phyloP scores from a whole-genome alignment of 2,113 vertebrate species.

The Ceyx margarethae region DNA sequence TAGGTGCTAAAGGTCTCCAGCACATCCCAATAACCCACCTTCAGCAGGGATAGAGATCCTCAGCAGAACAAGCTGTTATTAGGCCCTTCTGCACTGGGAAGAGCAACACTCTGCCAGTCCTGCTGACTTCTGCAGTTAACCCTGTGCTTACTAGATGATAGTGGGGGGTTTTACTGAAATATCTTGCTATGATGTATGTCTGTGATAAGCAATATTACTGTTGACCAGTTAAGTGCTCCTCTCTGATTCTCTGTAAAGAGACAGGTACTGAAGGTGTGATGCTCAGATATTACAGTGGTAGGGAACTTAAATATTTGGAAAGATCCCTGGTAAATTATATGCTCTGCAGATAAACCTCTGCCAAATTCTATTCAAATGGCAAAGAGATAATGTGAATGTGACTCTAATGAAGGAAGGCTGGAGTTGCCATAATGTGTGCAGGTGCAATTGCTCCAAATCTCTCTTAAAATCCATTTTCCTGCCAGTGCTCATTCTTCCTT shows the following conservation, averaged over 20 bases:
- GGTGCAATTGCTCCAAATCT: slow-evolving; percentile 72
- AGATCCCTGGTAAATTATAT: not conserved
- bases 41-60: not conserved
- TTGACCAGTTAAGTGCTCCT: not conserved
- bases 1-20: not conserved
- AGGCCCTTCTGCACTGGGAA: not conserved
- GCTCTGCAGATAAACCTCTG: slow-evolving; percentile 37
- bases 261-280: not conserved
- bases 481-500: slow-evolving; percentile 66
- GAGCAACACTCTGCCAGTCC: not conserved
- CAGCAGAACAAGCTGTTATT: not conserved
- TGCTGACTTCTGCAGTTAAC: not conserved
- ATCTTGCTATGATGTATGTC: not conserved
- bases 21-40: not conserved
- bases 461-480: slow-evolving; percentile 70
- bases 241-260: not conserved
- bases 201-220: not conserved
- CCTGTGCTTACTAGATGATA: not conserved
- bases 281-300: not conserved
- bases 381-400: slow-evolving; percentile 66
- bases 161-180: not conserved
- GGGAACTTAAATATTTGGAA: slow-evolving; percentile 20
- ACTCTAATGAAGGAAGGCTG: slow-evolving; percentile 68
- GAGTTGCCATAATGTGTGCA: slow-evolving; percentile 67
- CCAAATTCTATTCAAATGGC: slow-evolving; percentile 65